Conservation (phyloP, 2,113 vertebrate genomes). For the Ibidorhyncha struthersii region DNA sequence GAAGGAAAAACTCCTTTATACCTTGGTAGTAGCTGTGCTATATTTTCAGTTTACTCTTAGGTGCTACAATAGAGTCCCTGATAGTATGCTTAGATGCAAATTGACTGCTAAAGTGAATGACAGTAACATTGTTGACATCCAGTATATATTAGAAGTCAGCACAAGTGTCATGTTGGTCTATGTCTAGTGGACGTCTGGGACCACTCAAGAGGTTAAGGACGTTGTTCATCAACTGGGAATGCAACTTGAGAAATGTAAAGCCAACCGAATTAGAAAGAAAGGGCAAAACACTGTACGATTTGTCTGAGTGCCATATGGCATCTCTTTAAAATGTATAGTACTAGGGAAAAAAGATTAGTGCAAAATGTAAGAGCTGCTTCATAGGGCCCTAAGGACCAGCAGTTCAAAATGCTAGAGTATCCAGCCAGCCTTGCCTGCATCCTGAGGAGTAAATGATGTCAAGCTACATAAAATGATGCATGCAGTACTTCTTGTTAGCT, state of each 20-base stretch:
- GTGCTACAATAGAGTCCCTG: not conserved
- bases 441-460: constrained; percentile 43
- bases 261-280: constrained; percentile 45
- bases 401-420: constrained; percentile 51
- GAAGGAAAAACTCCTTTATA: not conserved
- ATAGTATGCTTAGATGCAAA: constrained; percentile 47
- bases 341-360: constrained; percentile 9
- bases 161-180: constrained; percentile 21
- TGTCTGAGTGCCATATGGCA: constrained; percentile 60
- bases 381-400: constrained; percentile 29
- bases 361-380: constrained; percentile 57
- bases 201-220: constrained; percentile 62
- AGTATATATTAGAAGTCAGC: constrained; percentile 19
- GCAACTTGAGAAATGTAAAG: constrained; percentile 56
- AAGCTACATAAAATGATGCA: not conserved
- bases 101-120: constrained; percentile 29
- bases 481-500: not conserved
- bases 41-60: constrained; percentile 14
- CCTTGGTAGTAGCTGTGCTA: not conserved
- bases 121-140: constrained; percentile 2
- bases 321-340: constrained; percentile 51
- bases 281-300: constrained; percentile 48
- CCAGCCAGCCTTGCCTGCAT: not conserved
- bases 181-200: constrained; percentile 41
- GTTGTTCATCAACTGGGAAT: constrained; percentile 34